Evolutionary conservation across 2,113 vertebrate genomes (phyloP), one percentile per base, ranked within the genome.

Genomic region (Heterochromis multidens): DNA sequence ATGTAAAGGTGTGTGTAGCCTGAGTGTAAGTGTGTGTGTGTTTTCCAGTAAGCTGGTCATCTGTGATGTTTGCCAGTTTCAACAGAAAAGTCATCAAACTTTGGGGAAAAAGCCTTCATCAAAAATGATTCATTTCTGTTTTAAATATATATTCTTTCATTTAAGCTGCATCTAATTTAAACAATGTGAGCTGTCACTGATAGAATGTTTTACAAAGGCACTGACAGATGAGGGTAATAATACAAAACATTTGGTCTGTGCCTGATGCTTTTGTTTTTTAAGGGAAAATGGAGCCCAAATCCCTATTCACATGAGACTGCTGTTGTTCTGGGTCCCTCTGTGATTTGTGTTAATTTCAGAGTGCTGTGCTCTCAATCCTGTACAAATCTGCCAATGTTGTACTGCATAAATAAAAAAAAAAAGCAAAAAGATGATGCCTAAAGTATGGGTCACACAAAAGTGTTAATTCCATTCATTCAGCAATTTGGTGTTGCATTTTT

Each of bases 11-110:
- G 59, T 65, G 54, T 3, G 59, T 78, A 63, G 23, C 19, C 54
- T 11, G 40, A 54, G 60, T 43, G 78, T 13, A 31, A 5, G 58
- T 43, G 77, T 6, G 49, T 6, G 19, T n/a, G n/a, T 43, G 86
- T 8, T 88, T 88, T 89, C 82, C 81, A 79, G 78, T 14, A 13
- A 70, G 6, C 13, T 61, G 77, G 49, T 94, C 79, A 78, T 86
- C 60, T 54, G 29, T 67, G 88, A 79, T 35, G 46, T 82, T 83
- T 77, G 80, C 84, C 63, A 43, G 67, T 52, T 88, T 63, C 61
- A 82, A 83, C 81, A 91, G 43, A 62, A 13, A 74, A 90, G 85
- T 90, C 91, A 23, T 72, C 19, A 10, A 82, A 46, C 12, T 17
- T 29, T 17, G 61, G 14, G 29, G 9, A 37, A 9, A 33, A 61